Evolutionary conservation across 1,140 invertebrate species (phyloP).

Genomic region (Nomia melanderi): DNA sequence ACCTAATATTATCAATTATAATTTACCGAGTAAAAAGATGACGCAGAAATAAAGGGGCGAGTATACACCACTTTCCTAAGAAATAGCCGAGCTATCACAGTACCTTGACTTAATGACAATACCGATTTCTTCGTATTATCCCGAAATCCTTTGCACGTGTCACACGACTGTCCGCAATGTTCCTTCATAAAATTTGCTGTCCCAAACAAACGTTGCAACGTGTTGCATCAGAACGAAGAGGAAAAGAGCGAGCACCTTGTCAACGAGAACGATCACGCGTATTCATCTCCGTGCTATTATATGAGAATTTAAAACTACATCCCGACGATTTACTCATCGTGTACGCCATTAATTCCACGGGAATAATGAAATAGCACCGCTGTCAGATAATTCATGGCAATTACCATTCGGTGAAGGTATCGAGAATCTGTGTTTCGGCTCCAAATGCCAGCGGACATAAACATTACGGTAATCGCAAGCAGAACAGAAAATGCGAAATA

Average conservation of each 20-base stretch:
- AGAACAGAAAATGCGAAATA: not conserved
- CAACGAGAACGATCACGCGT: constrained; percentile 22
- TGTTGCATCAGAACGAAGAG: not conserved
- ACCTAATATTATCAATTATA: no score
- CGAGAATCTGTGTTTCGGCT: no score
- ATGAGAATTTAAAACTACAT: constrained; percentile 17
- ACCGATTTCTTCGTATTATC: no score
- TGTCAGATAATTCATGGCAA: not conserved
- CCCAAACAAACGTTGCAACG: not conserved
- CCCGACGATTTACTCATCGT: constrained; percentile 13
- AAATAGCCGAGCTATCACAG: no score
- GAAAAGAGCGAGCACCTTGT: constrained; percentile 19
- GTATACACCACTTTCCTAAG: no score
- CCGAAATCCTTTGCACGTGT: no score
- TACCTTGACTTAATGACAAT: no score
- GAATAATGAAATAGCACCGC: not conserved
- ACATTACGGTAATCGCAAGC: not conserved
- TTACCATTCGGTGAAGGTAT: constrained; percentile 7
- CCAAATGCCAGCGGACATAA: no score
- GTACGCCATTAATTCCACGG: constrained; percentile 17
- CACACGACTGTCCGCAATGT: not conserved
- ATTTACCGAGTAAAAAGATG: no score
- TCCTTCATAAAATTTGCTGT: no score
- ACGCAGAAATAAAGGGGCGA: no score
- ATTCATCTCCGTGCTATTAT: constrained; percentile 9